Evolutionary conservation across 2,888 invertebrate genomes (phyloP).

Genomic region (Tuberolachnus salignus): DNA sequence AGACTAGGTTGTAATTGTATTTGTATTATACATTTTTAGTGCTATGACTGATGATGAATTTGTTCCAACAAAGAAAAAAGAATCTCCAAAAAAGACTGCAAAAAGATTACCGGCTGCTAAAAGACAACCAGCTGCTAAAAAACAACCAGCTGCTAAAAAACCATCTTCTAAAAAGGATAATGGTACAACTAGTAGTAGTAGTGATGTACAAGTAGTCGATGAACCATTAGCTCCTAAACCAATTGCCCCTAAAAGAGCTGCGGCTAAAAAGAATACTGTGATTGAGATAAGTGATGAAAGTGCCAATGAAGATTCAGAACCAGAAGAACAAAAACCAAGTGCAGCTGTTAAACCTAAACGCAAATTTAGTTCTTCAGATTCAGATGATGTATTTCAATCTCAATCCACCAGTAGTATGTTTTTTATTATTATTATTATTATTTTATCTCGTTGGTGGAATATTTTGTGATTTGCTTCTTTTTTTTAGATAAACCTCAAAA

Average conservation of each 20-base stretch:
- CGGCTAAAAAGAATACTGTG: slow-evolving; percentile 13
- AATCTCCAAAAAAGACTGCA: slow-evolving; percentile 40
- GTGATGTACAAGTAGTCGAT: not conserved
- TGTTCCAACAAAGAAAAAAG: slow-evolving; percentile 55
- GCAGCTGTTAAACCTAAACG: slow-evolving; percentile 45
- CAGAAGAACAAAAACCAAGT: slow-evolving; percentile 39
- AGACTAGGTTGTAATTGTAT: not conserved
- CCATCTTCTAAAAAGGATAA: slow-evolving; percentile 54
- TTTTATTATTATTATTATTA: not conserved
- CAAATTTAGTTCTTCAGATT: slow-evolving; percentile 48
- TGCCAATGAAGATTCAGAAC: not conserved
- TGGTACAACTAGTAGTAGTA: slow-evolving; percentile 10
- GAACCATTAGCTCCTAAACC: slow-evolving; percentile 20
- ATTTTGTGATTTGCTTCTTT: not conserved
- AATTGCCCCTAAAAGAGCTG: slow-evolving; percentile 19
- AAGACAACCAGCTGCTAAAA: slow-evolving; percentile 6
- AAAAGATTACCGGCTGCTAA: slow-evolving; percentile 10
- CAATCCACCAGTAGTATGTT: slow-evolving; percentile 29
- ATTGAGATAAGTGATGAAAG: not conserved
- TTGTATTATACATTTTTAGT: not conserved
- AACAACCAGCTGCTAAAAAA: slow-evolving; percentile 44
- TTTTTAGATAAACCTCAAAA: slow-evolving; percentile 38
- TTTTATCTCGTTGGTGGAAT: not conserved
- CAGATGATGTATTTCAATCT: slow-evolving; percentile 46
- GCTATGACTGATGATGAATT: slow-evolving; percentile 44